Evolutionary conservation across 2,113 vertebrate genomes (phyloP).

Genomic region (Mionectes macconnelli): DNA sequence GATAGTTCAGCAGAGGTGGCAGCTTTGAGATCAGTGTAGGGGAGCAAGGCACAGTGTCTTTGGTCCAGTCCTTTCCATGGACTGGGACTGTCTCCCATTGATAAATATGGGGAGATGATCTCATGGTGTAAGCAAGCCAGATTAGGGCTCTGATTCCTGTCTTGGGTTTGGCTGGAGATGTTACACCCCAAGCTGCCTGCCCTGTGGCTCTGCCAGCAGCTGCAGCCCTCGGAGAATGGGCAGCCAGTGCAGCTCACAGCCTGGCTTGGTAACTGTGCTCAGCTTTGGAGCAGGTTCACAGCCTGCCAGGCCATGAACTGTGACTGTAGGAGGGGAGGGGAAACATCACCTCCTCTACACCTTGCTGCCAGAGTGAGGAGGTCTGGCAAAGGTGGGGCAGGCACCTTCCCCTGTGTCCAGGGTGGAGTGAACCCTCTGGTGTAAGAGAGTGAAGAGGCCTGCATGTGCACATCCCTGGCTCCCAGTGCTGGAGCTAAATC

Average conservation of each 20-base stretch:
- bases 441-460: background rate
- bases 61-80: background rate
- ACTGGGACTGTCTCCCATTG: background rate
- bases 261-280: background rate
- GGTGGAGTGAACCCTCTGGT: background rate
- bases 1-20: background rate
- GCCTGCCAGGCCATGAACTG: background rate
- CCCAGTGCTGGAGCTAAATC: background rate
- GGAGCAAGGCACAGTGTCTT: background rate
- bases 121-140: background rate
- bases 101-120: background rate
- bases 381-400: background rate
- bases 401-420: background rate
- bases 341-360: background rate
- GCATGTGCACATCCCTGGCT: background rate
- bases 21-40: background rate
- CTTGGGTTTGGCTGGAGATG: background rate
- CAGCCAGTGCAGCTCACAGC: background rate
- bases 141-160: background rate
- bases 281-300: background rate
- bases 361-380: background rate
- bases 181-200: background rate
- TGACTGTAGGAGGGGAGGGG: background rate
- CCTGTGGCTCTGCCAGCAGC: background rate
- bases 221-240: background rate